Conservation (phyloP, 2,888 invertebrate species). For the Atethmia centrago region DNA sequence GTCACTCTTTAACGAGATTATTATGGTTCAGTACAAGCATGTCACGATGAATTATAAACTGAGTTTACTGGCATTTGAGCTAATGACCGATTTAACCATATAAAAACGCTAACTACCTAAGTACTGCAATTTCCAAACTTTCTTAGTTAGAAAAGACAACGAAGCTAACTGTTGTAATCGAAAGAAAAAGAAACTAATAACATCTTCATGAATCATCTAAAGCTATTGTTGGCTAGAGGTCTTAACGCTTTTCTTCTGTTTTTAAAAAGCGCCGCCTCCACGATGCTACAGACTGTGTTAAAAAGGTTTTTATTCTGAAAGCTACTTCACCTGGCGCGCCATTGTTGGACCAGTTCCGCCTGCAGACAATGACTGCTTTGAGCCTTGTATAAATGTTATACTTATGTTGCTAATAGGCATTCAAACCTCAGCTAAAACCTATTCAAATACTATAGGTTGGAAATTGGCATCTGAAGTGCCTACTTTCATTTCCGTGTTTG, state of each 20-base stretch:
- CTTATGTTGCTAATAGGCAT: conserved; percentile 25
- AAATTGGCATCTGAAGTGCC: background rate
- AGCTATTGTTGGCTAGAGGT: conserved; percentile 16
- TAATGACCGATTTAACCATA: background rate
- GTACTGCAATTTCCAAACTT: background rate
- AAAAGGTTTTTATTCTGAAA: conserved; percentile 65
- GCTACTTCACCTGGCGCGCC: conserved; percentile 61
- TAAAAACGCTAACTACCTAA: background rate
- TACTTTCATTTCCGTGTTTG: conserved; percentile 34
- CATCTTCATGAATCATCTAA: conserved; percentile 25
- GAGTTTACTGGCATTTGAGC: background rate
- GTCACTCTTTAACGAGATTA: background rate
- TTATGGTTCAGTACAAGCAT: too few relatives aligned
- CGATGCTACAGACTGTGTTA: conserved; percentile 45
- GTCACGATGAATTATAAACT: background rate
- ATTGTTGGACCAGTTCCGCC: conserved; percentile 59
- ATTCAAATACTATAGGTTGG: background rate
- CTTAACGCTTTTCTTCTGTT: conserved; percentile 36
- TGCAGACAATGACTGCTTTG: conserved; percentile 42
- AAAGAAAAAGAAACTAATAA: conserved; percentile 11
- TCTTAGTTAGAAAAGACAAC: background rate
- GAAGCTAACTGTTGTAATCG: background rate
- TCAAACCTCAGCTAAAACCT: conserved; percentile 7
- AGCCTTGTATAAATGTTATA: conserved; percentile 19
- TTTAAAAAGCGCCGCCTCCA: conserved; percentile 20